Conservation (phyloP, 2,113 vertebrate genomes). For the Sturnira hondurensis region DNA sequence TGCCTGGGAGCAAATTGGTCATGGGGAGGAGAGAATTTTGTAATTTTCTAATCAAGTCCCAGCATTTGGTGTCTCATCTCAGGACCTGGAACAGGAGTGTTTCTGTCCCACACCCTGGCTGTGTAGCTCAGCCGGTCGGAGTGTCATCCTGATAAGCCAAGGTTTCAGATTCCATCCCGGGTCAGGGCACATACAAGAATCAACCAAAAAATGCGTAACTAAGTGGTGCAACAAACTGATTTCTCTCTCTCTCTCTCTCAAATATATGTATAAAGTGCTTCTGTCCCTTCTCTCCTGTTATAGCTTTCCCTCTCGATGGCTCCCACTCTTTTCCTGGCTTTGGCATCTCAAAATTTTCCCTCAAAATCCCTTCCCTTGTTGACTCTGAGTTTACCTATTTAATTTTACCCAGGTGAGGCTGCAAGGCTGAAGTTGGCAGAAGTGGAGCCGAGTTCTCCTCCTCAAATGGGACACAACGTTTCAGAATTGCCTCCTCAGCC, state of each 20-base stretch:
- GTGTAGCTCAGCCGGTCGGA: too few relatives aligned
- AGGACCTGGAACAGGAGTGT: background rate
- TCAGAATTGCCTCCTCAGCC: background rate
- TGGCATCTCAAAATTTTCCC: background rate
- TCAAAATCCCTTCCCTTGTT: background rate
- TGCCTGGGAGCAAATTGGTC: background rate
- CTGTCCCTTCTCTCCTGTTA: background rate
- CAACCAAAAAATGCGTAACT: too few relatives aligned
- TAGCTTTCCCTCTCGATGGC: background rate
- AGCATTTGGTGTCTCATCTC: background rate
- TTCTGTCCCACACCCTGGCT: background rate
- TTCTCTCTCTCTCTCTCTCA: too few relatives aligned
- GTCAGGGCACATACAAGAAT: too few relatives aligned
- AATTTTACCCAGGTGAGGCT: background rate
- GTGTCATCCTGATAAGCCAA: too few relatives aligned
- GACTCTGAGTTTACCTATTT: background rate
- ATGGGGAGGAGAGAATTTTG: background rate
- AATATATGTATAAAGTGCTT: background rate
- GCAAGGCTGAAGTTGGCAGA: background rate
- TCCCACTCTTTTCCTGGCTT: background rate
- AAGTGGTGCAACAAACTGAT: too few relatives aligned
- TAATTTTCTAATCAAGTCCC: background rate
- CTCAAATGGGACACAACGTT: background rate
- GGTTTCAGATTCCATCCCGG: too few relatives aligned
- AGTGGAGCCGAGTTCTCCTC: background rate